These are phyloP conservation scores for human DNA, from an alignment of 2,113 vertebrate genomes.

Conservation along the genomic window GRCh38 chr6:58068001-58068500, in stretches of 20 bases:
- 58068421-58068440: background rate
- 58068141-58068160: background rate
- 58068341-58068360: background rate
- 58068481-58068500: background rate
- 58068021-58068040: background rate
- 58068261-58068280: background rate
- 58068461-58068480: background rate
- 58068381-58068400: background rate
- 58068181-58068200: background rate
- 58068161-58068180: background rate
- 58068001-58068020: background rate
- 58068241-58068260: background rate
- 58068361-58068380: background rate
- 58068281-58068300: background rate
- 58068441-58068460: background rate
- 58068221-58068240: background rate
- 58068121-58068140: background rate
- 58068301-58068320: background rate
- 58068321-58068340: background rate
- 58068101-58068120: background rate
- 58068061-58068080: background rate
- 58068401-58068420: background rate
- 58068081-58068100: background rate
- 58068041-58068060: background rate
- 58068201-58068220: background rate